phyloP scores from a whole-genome alignment of 2,888 invertebrate species.

The Leucophenga montana region DNA sequence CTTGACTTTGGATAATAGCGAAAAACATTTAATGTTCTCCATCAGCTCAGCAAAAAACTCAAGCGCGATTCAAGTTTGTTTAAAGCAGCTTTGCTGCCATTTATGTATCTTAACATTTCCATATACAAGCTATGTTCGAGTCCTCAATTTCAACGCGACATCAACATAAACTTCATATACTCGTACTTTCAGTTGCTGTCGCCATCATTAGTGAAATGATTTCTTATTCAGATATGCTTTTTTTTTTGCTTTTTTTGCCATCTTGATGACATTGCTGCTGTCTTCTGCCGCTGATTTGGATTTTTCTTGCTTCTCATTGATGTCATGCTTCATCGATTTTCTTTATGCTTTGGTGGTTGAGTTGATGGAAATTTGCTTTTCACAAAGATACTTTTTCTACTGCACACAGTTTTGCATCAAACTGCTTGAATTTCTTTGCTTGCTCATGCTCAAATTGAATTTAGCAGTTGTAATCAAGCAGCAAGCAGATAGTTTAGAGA shows the following conservation, averaged over 20 bases:
- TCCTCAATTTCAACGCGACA: slow-evolving; percentile 45
- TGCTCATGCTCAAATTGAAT: neutral
- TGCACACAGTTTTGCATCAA: neutral
- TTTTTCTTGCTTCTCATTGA: slow-evolving; percentile 40
- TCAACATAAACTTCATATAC: slow-evolving; percentile 17
- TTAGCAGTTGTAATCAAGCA: neutral
- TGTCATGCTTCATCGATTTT: slow-evolving; percentile 60
- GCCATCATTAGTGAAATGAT: slow-evolving; percentile 61
- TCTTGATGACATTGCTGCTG: slow-evolving; percentile 28
- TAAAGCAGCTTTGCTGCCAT: neutral
- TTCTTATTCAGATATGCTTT: slow-evolving; percentile 56
- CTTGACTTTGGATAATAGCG: neutral
- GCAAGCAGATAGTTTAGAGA: too few relatives aligned
- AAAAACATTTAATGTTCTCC: neutral
- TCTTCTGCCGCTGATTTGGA: slow-evolving; percentile 14
- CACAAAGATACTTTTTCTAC: neutral
- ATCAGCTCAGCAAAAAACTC: too few relatives aligned
- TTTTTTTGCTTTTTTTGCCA: slow-evolving; percentile 34
- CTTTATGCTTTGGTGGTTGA: slow-evolving; percentile 52
- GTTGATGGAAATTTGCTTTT: slow-evolving; percentile 52
- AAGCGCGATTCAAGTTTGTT: neutral
- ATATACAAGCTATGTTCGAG: too few relatives aligned
- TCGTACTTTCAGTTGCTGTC: slow-evolving; percentile 2
- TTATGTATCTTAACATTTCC: neutral
- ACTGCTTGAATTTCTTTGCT: slow-evolving; percentile 1